phyloP scores from a whole-genome alignment of 2,888 invertebrate species.

The Ophion costatus region DNA sequence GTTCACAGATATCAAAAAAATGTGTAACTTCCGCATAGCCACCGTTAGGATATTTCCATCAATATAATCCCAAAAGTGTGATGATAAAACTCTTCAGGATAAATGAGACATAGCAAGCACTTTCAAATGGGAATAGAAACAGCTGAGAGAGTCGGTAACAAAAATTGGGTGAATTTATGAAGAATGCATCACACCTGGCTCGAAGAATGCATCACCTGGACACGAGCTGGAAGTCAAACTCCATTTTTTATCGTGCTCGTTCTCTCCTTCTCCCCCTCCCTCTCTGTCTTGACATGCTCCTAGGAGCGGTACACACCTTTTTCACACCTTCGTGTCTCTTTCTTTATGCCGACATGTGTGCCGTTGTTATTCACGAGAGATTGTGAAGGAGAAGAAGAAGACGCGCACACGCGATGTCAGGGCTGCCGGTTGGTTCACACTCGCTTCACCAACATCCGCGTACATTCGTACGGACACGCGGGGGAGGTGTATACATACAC shows the following conservation, averaged over 20 bases:
- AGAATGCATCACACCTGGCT: neutral
- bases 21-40: no score
- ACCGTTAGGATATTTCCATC: no score
- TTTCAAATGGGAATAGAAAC: no score
- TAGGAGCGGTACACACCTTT: constrained; percentile 41
- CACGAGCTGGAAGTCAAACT: constrained; percentile 4
- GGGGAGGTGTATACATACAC: neutral
- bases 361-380: constrained; percentile 62
- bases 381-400: constrained; percentile 17
- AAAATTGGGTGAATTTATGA: neutral
- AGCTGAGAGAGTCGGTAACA: no score
- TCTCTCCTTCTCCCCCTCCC: constrained; percentile 5
- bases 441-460: constrained; percentile 26
- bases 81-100: no score
- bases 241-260: neutral
- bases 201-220: constrained; percentile 1
- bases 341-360: constrained; percentile 40
- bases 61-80: no score
- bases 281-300: neutral
- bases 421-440: constrained; percentile 14
- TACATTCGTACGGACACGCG: neutral
- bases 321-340: constrained; percentile 51
- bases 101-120: no score
- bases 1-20: no score
- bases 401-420: constrained; percentile 23